These are phyloP conservation scores for Protobothrops flavoviridis DNA, from an alignment of 2,113 vertebrate genomes.

Conservation along the genomic window DNA sequence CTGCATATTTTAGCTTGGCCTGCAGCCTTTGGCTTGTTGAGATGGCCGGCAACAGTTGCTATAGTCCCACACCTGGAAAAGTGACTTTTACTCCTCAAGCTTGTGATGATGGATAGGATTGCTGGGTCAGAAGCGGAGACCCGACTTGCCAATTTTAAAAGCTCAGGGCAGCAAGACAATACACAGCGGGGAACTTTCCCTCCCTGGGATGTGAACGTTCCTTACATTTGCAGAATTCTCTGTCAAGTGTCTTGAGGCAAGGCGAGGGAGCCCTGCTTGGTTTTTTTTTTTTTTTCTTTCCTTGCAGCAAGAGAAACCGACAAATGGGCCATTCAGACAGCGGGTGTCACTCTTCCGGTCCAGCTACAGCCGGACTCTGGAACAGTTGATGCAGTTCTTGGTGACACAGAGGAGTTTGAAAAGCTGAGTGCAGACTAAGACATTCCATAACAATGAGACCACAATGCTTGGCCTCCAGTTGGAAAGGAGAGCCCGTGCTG, in stretches of 20 bases:
- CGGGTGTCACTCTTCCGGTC: background rate
- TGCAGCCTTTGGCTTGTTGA: background rate
- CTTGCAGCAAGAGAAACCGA: background rate
- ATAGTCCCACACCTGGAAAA: constrained; percentile 2
- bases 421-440: background rate
- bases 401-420: background rate
- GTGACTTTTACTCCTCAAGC: background rate
- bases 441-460: background rate
- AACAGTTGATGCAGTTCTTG: background rate
- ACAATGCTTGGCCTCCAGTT: background rate
- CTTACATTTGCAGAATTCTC: background rate
- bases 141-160: background rate
- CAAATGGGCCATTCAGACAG: background rate
- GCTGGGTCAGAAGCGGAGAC: background rate
- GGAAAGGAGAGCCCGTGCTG: background rate
- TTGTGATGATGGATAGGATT: background rate
- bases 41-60: background rate
- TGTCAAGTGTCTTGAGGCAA: background rate
- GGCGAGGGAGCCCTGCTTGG: background rate
- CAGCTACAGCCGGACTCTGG: background rate
- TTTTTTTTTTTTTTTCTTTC: background rate
- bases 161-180: background rate
- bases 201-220: background rate
- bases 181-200: background rate
- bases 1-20: background rate